Conservation (phyloP, 1,140 invertebrate genomes). For the Aphelinus atriplicis region DNA sequence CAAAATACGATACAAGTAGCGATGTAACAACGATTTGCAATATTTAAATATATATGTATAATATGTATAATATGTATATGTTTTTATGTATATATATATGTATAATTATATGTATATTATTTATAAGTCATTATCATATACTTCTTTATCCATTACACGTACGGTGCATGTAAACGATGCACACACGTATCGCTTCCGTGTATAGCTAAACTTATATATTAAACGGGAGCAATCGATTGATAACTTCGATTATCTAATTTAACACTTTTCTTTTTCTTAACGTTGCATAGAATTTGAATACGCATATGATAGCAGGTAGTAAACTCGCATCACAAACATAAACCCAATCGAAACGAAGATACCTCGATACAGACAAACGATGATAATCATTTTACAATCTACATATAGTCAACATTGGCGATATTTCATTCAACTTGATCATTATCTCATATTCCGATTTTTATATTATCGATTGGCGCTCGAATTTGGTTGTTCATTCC, state of each 20-base stretch:
- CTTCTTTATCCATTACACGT: conserved; percentile 45
- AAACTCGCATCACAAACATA: conserved; percentile 7
- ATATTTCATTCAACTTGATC: not conserved
- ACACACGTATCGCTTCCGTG: conserved; percentile 44
- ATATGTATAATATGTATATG: conserved; percentile 44
- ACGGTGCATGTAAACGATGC: conserved; percentile 46
- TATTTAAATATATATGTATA: conserved; percentile 59
- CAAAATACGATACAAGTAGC: conserved; percentile 66
- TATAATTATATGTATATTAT: conserved; percentile 52
- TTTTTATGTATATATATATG: conserved; percentile 43
- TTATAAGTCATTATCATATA: conserved; percentile 53
- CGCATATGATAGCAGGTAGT: conserved; percentile 17
- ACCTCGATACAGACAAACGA: conserved; percentile 16
- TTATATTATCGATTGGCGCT: no score
- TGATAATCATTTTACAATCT: conserved; percentile 18
- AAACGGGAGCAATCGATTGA: conserved; percentile 18
- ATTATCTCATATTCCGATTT: no score
- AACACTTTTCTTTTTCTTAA: conserved; percentile 24
- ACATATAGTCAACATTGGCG: conserved; percentile 12
- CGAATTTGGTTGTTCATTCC: no score
- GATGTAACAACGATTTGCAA: conserved; percentile 65
- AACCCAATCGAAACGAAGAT: not conserved
- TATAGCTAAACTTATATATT: conserved; percentile 28
- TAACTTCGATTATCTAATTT: conserved; percentile 14
- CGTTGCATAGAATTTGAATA: conserved; percentile 33